Evolutionary conservation across 92 coral and sea anemone species (phyloP), one percentile per base, ranked within the genome.

Genomic region (Bergia sp.): DNA sequence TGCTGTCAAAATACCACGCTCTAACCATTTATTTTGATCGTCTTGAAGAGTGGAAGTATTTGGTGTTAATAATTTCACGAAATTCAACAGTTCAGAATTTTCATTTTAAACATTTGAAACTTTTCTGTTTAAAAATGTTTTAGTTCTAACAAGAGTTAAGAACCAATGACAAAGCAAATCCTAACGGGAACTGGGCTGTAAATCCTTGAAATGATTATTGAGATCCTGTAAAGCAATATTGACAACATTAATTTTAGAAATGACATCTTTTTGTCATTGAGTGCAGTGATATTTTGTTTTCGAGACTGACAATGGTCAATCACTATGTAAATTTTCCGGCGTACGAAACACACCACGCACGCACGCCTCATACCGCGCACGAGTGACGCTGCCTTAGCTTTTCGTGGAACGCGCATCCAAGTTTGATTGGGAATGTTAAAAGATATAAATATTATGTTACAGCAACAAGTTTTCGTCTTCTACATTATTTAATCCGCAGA

Each of bases 201-300:
- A 36, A 11, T 1, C 7, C 55, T 43, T 20, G 9, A 23, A 45
- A 29, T 0, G 8, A 20, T 47, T 47, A 53, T 79, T 23, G n/a
- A 79, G 47, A 79, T 4, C 40, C 13, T 42, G 37, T 76, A 79
- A 79, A 79, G 82, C 64, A 76, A 40, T 0, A 50, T 41, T 79
- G 65, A 69, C 37, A 69, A 0, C 20, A 45, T 23, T 36, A 36
- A 23, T 79, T 79, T 79, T 79, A 79, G 82, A 79, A n/a, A 79
- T 49, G 66, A 49, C 82, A 4, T 37, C 29, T 10, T 6, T 77
- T 73, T 45, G 18, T 45, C 42, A 20, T 49, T 12, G 64, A 79
- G 64, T 79, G 43, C 39, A 44, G 75, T 71, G 75, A 77, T 77
- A 47, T 77, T 77, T 77, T 45, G 82, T 43, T 79, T 79, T 79